Conservation (phyloP, 2,113 vertebrate species). For the Myiozetetes cayanensis region DNA sequence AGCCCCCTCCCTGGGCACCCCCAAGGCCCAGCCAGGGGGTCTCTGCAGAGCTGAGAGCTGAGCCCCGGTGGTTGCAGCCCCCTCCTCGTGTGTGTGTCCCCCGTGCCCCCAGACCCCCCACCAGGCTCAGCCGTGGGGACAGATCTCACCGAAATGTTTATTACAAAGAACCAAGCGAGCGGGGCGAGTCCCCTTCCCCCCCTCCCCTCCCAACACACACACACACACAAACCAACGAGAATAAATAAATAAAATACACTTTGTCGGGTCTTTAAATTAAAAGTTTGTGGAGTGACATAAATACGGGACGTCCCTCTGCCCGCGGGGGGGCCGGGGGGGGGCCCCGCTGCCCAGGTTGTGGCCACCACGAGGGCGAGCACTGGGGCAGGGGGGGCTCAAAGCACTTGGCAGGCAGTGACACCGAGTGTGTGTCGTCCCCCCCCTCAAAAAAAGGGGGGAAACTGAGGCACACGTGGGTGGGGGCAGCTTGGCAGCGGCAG, state of each 20-base stretch:
- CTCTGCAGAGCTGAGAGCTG: not conserved
- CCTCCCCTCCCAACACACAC: not conserved
- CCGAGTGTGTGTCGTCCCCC: not conserved
- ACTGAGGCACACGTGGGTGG: slow-evolving; percentile 13
- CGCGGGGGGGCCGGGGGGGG: not conserved
- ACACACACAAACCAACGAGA: not conserved
- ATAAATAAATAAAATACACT: slow-evolving; percentile 56
- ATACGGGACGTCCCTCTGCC: not conserved
- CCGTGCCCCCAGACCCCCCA: not conserved
- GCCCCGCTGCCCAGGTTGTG: not conserved
- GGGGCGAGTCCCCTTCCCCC: not conserved
- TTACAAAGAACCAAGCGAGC: slow-evolving; percentile 48
- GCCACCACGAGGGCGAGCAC: not conserved
- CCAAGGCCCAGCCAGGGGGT: too few species aligned
- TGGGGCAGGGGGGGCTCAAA: not conserved
- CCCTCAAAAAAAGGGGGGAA: not conserved
- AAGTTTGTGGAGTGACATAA: slow-evolving; percentile 22
- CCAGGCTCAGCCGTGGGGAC: not conserved
- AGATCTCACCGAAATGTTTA: slow-evolving; percentile 33
- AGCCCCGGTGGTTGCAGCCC: not conserved
- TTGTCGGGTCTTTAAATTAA: slow-evolving; percentile 32
- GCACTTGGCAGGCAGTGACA: slow-evolving; percentile 37
- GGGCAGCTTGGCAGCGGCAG: too few species aligned
- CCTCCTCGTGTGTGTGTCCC: too few species aligned
- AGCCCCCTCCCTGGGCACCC: not conserved